phyloP scores from a whole-genome alignment of 2,888 invertebrate genomes.

The Eilema depressum region DNA sequence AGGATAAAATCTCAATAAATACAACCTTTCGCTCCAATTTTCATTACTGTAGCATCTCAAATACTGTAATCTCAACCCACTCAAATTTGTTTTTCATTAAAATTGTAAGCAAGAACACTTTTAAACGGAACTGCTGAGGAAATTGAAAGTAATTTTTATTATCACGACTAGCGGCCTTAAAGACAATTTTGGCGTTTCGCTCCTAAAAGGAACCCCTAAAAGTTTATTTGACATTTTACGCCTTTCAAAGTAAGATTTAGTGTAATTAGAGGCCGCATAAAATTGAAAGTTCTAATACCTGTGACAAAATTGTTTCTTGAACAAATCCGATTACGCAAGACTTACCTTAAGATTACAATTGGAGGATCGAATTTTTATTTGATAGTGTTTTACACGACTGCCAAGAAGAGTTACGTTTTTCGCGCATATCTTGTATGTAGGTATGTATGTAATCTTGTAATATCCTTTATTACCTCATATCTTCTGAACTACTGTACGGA shows the following conservation, averaged over 20 bases:
- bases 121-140: conserved; percentile 21
- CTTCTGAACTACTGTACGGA: too few relatives aligned
- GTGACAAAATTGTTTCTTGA: conserved; percentile 8
- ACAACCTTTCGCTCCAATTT: conserved; percentile 4
- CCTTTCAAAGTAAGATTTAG: conserved; percentile 27
- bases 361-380: background rate
- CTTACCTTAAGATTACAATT: background rate
- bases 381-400: background rate
- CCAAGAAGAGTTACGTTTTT: too few relatives aligned
- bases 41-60: conserved; percentile 6
- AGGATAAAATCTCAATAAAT: conserved; percentile 6
- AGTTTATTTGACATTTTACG: conserved; percentile 28
- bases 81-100: conserved; percentile 32
- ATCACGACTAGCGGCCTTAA: conserved; percentile 14
- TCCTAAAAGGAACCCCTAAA: conserved; percentile 17
- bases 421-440: too few relatives aligned
- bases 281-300: background rate
- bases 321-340: background rate
- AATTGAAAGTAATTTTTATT: conserved; percentile 33
- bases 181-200: conserved; percentile 13
- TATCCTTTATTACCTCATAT: too few relatives aligned
- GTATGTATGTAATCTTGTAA: too few relatives aligned
- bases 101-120: conserved; percentile 33
- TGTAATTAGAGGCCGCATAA: conserved; percentile 26
- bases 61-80: conserved; percentile 25